These are phyloP conservation scores for Cebus imitator DNA, from an alignment of 2,113 vertebrate genomes.

Conservation along the genomic window DNA sequence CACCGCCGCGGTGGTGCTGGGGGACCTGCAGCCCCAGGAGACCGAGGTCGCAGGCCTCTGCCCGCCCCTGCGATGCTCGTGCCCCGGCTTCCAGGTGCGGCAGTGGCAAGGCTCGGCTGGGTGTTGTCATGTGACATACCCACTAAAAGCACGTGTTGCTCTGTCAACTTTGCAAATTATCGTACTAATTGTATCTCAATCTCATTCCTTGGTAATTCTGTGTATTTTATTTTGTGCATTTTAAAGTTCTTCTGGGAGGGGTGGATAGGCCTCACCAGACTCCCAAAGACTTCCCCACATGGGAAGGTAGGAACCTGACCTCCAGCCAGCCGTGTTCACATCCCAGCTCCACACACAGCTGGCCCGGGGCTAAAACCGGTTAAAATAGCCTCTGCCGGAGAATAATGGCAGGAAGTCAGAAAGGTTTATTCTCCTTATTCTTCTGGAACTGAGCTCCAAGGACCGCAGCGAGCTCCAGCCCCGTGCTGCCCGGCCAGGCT, in stretches of 20 bases:
- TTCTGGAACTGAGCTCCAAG: background rate
- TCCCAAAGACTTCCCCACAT: background rate
- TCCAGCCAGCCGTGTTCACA: fast-evolving
- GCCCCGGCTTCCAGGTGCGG: too few relatives aligned
- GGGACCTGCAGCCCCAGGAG: fast-evolving
- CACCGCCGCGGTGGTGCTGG: fast-evolving
- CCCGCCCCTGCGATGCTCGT: too few relatives aligned
- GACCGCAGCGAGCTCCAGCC: too few relatives aligned
- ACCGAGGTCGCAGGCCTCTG: fast-evolving
- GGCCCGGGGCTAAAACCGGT: background rate
- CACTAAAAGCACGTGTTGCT: fast-evolving
- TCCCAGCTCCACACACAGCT: background rate
- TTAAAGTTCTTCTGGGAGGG: background rate
- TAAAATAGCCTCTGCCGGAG: fast-evolving
- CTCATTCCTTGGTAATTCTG: background rate
- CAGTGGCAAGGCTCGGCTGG: too few relatives aligned
- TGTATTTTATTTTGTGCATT: background rate
- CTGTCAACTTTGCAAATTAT: fast-evolving
- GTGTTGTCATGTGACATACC: fast-evolving
- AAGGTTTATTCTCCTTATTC: background rate
- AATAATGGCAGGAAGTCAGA: fast-evolving
- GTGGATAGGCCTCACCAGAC: background rate
- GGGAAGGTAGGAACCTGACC: background rate
- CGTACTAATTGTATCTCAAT: too few relatives aligned
- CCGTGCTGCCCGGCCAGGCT: fast-evolving